Conservation (phyloP, 2,888 invertebrate genomes). For the Andrena fulva region DNA sequence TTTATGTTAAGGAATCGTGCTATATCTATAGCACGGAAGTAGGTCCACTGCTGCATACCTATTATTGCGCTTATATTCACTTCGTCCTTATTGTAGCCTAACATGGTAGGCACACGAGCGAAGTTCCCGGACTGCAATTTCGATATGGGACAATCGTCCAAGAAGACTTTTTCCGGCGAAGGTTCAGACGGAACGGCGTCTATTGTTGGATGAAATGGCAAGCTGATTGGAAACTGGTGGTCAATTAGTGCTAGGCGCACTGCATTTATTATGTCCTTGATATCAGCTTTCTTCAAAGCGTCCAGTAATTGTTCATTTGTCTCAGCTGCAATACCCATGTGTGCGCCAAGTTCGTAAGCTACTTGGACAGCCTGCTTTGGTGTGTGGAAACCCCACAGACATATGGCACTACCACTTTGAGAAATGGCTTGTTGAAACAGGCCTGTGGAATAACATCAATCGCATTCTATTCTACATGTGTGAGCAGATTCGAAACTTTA, state of each 20-base stretch:
- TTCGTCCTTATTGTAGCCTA: conserved; percentile 85
- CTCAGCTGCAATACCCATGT: conserved; percentile 63
- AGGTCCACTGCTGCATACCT: too few species aligned
- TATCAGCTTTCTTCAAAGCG: not conserved
- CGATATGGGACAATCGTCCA: conserved; percentile 84
- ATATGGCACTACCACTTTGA: conserved; percentile 86
- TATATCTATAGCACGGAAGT: too few species aligned
- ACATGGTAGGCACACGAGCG: conserved; percentile 85
- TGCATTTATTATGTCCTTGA: not conserved
- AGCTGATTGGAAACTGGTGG: too few species aligned
- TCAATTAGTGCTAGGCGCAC: too few species aligned
- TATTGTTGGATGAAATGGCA: conserved; percentile 83
- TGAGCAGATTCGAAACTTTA: too few species aligned
- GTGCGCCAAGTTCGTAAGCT: conserved; percentile 81
- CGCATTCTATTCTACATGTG: not conserved
- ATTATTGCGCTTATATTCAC: not conserved
- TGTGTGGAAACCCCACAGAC: conserved; percentile 84
- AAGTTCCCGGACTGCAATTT: conserved; percentile 84
- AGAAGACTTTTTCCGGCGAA: conserved; percentile 83
- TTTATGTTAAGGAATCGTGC: too few species aligned
- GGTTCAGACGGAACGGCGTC: too few species aligned
- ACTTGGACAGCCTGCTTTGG: conserved; percentile 46
- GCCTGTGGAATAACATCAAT: conserved; percentile 75
- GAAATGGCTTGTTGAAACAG: conserved; percentile 86
- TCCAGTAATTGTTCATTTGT: not conserved